Conservation (phyloP, 2,113 vertebrate species). For the Porphyrio hochstetteri region DNA sequence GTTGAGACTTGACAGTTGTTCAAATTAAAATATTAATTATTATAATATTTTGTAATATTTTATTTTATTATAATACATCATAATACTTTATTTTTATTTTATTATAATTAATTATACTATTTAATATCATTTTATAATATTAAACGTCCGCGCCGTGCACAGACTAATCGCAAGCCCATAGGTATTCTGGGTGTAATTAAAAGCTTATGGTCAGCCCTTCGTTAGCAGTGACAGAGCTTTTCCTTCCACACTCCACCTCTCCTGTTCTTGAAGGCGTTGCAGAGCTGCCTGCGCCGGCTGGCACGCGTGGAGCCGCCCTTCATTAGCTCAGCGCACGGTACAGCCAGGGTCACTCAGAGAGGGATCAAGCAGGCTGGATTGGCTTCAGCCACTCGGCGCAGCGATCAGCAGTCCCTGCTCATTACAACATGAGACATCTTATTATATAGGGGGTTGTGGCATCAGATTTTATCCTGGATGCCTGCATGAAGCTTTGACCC, state of each 20-base stretch:
- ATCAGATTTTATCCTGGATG: neutral
- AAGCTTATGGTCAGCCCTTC: neutral
- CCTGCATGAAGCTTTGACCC: neutral
- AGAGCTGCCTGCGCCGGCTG: neutral
- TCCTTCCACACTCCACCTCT: neutral
- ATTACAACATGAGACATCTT: neutral
- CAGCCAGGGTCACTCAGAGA: neutral
- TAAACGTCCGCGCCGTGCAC: neutral
- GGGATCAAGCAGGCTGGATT: neutral
- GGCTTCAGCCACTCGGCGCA: neutral
- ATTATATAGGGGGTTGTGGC: neutral
- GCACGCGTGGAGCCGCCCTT: rapidly evolving
- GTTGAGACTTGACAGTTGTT: neutral
- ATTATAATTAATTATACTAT: no score
- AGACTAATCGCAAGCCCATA: neutral
- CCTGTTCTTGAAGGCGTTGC: neutral
- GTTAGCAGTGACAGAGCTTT: neutral
- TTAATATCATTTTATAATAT: no score
- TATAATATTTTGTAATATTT: no score
- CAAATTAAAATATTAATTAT: neutral
- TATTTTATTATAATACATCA: no score
- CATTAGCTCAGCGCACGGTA: neutral
- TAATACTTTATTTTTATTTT: no score
- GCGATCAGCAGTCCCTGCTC: neutral
- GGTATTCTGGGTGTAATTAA: neutral